Evolutionary conservation across 2,113 vertebrate species (phyloP), one percentile per base, ranked within the genome.

Genomic region (Equus przewalskii): DNA sequence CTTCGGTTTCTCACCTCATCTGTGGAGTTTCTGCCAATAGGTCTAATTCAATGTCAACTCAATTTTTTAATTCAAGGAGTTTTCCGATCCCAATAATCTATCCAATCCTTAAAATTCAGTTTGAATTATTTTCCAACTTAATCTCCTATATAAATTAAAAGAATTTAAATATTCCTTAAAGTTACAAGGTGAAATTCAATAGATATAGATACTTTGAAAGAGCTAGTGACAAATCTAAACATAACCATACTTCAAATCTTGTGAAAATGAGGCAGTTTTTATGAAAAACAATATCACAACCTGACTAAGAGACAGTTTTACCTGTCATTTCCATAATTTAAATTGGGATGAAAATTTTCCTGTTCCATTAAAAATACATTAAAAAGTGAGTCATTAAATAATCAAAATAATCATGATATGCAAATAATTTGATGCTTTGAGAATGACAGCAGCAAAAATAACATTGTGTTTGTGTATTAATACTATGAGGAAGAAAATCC

Each of bases 361-460:
- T 91, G 18, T 91, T 70, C 13, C 22, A 88, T 96, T 96, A 84
- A 94, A 97, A 96, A 95, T 85, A 18, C 33, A 82, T 95, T 58
- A 85, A 94, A 96, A 93, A 91, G 1, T 30, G 94, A 79, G 44
- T 80, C 16, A 88, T 88, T 88, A 93, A 88, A 76, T 90, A 91
- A 89, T 92, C 62, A 90, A 97, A 93, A 94, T 67, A 90, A 95
- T 69, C 44, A 58, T 83, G 49, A 73, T 70, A 75, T 91, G 51
- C 81, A 93, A 96, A 87, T 88, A 83, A 67, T 54, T 79, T 88
- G 12, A 44, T 93, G 28, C 44, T 91, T 80, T 85, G 75, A 75
- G 8, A 93, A 94, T 70, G 65, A 80, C 3, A 90, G 65, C 10
- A 88, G 62, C 56, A 79, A 94, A 87, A 81, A 64, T 73, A 90